Base-by-base conservation (phyloP, 2,797 vertebrate genomes). In the Megaceryle alcyon region DNA sequence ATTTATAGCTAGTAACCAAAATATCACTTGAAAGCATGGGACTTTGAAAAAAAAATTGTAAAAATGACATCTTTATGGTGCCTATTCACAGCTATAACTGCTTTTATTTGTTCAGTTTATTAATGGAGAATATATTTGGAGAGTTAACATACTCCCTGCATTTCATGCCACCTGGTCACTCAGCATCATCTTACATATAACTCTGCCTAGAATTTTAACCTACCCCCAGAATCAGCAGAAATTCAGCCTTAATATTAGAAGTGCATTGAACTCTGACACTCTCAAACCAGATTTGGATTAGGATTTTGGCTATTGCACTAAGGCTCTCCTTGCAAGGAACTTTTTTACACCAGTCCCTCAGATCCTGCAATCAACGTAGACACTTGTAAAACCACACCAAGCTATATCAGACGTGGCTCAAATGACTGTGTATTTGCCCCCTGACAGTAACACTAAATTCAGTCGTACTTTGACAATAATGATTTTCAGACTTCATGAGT, bases 41-140 rank as follows among this genome's bases (percentile, higher is more conserved):
- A 19, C 3, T 88, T 53, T 44, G 43, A 85, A 69, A 73, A 54
- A 4, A 43, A 3, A 25, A 88, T 60, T 57, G 41, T 63, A 65
- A 92, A 93, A 90, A 72, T 43, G 44, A 69, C 33, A 75, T 35
- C 18, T 97, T 95, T 81, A 70, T 81, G 43, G 31, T 78, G 18
- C 64, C 37, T 78, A 31, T 90, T 91, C 35, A 75, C 8, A 81
- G n/a, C 35, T 80, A n/a, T n/a, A 37, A 69, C 8, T 82, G 61
- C 25, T 29, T 75, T 70, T 78, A 9, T 78, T 92, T 88, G 28
- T 63, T 85, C 46, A 51, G 10, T 69, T 80, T 79, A 70, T 73
- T 68, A 79, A 81, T 19, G 5, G 14, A 43, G 35, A 68, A 28
- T 25, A 79, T 70, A 15, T 84, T 72, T 82, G 21, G 18, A 65